A percentile compares a stretch with the other conserved stretches of the same genome.
Conservation (phyloP, 2,888 invertebrate species). For the Rapana venosa region DNA sequence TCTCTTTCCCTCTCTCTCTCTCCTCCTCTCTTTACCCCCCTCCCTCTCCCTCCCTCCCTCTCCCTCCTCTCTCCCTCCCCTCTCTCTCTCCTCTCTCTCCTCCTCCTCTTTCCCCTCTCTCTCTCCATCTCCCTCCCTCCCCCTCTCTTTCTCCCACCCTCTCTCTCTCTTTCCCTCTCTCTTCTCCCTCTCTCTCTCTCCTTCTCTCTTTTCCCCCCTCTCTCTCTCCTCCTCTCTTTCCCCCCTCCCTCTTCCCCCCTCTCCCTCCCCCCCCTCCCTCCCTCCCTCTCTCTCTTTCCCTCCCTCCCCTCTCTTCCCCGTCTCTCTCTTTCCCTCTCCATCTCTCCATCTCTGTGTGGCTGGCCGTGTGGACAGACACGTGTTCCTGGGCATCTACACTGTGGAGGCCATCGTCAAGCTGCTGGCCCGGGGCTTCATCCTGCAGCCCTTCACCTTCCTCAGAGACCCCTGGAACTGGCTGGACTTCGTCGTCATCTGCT, state of each 20-base stretch:
- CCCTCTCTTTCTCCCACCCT: too few species aligned
- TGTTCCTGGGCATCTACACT: slow-evolving; percentile 99
- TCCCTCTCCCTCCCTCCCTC: too few species aligned
- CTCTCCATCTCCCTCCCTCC: too few species aligned
- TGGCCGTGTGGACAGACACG: slow-evolving; percentile 86
- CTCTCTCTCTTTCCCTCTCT: not conserved
- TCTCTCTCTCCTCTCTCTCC: too few species aligned
- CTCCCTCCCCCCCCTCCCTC: too few species aligned
- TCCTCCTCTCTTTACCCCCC: too few species aligned
- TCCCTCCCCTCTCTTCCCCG: not conserved
- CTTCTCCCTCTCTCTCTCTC: slow-evolving; percentile 3
- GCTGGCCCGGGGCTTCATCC: slow-evolving; percentile 99
- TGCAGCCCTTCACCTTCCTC: slow-evolving; percentile 99
- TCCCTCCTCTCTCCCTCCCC: too few species aligned
- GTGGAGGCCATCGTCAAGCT: slow-evolving; percentile 99
- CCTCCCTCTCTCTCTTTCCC: not conserved
- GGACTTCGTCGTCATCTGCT: slow-evolving; percentile 99
- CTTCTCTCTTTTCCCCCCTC: not conserved
- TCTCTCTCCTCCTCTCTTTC: not conserved
- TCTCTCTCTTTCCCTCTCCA: not conserved
- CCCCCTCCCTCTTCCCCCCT: not conserved
- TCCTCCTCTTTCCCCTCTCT: too few species aligned
- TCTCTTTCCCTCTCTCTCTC: too few species aligned
- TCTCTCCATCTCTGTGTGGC: not conserved
- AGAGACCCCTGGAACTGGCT: slow-evolving; percentile 99